Conservation (phyloP, 2,797 vertebrate genomes). For the Galago senegalensis region DNA sequence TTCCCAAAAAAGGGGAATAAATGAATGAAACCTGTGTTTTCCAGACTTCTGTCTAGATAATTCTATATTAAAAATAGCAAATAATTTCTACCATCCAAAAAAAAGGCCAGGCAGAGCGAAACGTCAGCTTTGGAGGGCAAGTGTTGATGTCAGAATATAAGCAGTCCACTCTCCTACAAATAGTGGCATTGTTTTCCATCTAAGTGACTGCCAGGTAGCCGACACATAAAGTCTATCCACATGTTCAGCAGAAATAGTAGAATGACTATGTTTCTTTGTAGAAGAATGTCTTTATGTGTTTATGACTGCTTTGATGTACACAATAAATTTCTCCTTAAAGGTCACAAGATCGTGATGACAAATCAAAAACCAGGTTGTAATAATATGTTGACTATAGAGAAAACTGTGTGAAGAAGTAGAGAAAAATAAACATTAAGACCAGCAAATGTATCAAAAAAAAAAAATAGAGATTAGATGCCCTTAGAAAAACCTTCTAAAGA, state of each 20-base stretch:
- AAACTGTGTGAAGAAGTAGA: conserved; percentile 76
- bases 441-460: conserved; percentile 5
- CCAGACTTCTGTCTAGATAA: background rate
- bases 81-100: background rate
- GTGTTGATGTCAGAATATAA: background rate
- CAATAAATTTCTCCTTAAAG: conserved; percentile 83
- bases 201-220: conserved; percentile 68
- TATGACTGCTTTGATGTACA: conserved; percentile 86
- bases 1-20: background rate
- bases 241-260: conserved; percentile 73
- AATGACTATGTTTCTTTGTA: conserved; percentile 76
- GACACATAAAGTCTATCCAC: conserved; percentile 83
- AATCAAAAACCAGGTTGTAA: conserved; percentile 71
- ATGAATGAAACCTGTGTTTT: background rate
- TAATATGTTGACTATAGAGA: conserved; percentile 79
- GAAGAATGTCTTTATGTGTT: conserved; percentile 84
- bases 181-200: conserved; percentile 67
- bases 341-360: conserved; percentile 84
- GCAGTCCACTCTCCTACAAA: conserved; percentile 38
- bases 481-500: conserved; percentile 67
- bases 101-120: background rate
- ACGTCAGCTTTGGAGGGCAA: background rate
- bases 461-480: conserved; percentile 49
- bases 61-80: background rate
- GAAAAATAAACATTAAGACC: conserved; percentile 82